Evolutionary conservation across 2,113 vertebrate species (phyloP).

Genomic region (Bubo bubo): DNA sequence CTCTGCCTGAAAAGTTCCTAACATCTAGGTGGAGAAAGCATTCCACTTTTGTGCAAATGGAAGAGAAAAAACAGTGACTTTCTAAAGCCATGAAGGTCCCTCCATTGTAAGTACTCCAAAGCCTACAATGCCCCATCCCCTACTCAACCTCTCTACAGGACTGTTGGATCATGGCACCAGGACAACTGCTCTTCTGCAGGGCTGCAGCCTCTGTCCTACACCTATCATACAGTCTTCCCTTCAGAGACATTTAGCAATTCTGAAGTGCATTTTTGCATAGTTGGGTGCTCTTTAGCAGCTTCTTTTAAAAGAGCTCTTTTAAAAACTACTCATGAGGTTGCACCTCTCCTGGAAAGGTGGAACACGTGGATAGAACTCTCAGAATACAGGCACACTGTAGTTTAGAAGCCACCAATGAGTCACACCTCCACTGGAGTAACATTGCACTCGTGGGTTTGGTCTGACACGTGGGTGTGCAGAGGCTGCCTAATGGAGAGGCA

Average conservation of each 20-base stretch:
- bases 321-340: not conserved
- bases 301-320: not conserved
- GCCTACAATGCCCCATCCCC: not conserved
- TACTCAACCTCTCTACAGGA: not conserved
- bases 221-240: not conserved
- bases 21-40: not conserved
- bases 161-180: not conserved
- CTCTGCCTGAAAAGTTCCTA: not conserved
- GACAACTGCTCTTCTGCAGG: not conserved
- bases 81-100: not conserved
- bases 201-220: not conserved
- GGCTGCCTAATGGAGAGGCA: not conserved
- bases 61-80: not conserved
- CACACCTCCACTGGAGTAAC: not conserved
- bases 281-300: not conserved
- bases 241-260: not conserved
- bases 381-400: not conserved
- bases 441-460: rapidly evolving
- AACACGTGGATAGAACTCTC: not conserved
- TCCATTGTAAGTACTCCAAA: not conserved
- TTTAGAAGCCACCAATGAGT: not conserved
- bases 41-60: not conserved
- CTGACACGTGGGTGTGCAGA: not conserved
- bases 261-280: not conserved
- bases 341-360: not conserved